Evolutionary conservation across 1,140 invertebrate genomes (phyloP), one percentile per base, ranked within the genome.

Genomic region (Acromyrmex echinatior): DNA sequence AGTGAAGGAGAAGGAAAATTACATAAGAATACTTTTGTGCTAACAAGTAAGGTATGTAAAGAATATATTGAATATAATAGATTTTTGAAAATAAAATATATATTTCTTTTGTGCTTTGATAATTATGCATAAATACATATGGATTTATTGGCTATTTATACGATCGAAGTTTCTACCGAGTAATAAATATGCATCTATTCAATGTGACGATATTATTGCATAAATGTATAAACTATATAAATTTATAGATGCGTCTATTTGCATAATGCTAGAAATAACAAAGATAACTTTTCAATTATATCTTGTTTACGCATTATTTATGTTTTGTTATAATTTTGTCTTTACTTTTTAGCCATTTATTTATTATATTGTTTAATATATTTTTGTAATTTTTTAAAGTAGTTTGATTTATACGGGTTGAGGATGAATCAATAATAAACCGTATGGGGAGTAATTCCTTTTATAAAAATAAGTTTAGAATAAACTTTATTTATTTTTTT

Each of bases 131-230:
- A 45, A 62, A 39, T 78, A 16, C 21, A 63, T 62, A 45, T 77
- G 12, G 7, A 62, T 62, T 25, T 45, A 49, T 70, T 49, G 35
- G 4, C 16, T 45, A 25, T 77, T 25, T 39, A 77, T 77, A 62
- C 9, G 12, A 62, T 49, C 25, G 18, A n/a, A 77, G 16, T 62
- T 77, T 28, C 56, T 35, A 31, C 1, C 4, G 7, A 45, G 21
- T n/a, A 39, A 77, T 62, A 39, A 45, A 77, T 77, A 62, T 39
- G 35, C 53, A 60, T 60, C n/a, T 39, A 31, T 21, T 60, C 51
- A 21, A 21, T 10, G 25, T 21, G 39, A 45, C 3, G 28, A 9
- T 28, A 9, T 21, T 9, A 31, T 56, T 5, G 28, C 28, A 35
- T 70, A 70, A 49, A 68, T 35, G 7, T 28, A 66, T 45, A n/a